Conservation (phyloP, 2,797 vertebrate genomes). For the Eulemur rubriventer region DNA sequence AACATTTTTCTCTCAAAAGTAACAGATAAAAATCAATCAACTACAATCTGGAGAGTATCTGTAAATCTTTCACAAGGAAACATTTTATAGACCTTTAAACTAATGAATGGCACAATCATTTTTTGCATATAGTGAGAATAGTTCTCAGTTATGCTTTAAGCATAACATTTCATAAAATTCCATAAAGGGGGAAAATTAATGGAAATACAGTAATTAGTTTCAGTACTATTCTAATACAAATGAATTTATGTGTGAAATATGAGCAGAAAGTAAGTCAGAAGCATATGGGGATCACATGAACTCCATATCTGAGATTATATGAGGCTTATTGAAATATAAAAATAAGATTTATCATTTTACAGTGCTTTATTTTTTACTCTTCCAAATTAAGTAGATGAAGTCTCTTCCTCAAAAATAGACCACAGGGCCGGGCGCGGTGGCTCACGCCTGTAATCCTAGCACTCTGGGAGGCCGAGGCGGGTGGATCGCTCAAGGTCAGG, state of each 20-base stretch:
- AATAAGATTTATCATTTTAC: neutral
- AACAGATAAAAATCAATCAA: slow-evolving; percentile 60
- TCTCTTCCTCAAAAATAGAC: neutral
- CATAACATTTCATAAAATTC: slow-evolving; percentile 8
- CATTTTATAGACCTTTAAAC: slow-evolving; percentile 34
- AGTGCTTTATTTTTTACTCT: neutral
- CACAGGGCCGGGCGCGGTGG: too few relatives aligned
- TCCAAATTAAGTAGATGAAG: neutral
- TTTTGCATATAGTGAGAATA: neutral
- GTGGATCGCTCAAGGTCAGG: too few relatives aligned
- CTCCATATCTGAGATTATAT: neutral
- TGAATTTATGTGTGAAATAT: slow-evolving; percentile 15
- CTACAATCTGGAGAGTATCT: slow-evolving; percentile 18
- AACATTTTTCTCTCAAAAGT: slow-evolving; percentile 64
- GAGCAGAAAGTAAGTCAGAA: neutral
- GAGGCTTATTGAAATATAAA: slow-evolving; percentile 10
- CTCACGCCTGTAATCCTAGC: too few relatives aligned
- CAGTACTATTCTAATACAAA: neutral
- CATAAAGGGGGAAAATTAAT: neutral
- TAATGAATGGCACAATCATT: slow-evolving; percentile 1
- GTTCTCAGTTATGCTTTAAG: slow-evolving; percentile 24
- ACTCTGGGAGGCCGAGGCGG: too few relatives aligned
- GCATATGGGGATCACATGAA: neutral
- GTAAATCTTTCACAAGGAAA: slow-evolving; percentile 12
- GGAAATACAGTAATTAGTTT: slow-evolving; percentile 29